A percentile compares a stretch with the other conserved stretches of the same genome.
phyloP scores from a whole-genome alignment of 2,797 vertebrate genomes.

The Scolopax rusticola region DNA sequence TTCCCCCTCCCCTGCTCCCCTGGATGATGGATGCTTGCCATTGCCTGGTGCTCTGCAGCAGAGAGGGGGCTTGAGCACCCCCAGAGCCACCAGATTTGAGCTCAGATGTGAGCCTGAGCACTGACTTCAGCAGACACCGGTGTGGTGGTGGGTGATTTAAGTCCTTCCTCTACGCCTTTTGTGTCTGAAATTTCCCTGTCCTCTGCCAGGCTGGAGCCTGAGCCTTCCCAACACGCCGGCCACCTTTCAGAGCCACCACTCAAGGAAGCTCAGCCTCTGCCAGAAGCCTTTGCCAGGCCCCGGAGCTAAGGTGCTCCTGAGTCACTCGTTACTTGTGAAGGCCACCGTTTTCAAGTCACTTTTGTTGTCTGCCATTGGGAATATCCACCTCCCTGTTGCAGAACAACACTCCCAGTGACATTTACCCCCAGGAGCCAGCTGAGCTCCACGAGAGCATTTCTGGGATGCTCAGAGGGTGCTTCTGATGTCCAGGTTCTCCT shows the following conservation, averaged over 20 bases:
- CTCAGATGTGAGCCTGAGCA: not conserved
- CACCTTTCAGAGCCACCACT: not conserved
- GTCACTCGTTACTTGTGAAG: not conserved
- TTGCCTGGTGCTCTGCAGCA: not conserved
- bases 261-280: not conserved
- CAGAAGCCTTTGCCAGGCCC: not conserved
- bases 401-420: accelerated
- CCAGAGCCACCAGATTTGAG: not conserved
- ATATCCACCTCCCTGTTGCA: not conserved
- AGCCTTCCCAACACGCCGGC: not conserved
- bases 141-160: accelerated
- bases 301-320: not conserved
- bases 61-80: not conserved
- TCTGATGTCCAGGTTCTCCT: not conserved
- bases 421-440: not conserved
- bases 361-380: not conserved
- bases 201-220: not conserved
- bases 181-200: accelerated
- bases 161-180: not conserved
- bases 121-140: not conserved
- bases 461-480: not conserved
- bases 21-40: not conserved
- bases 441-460: not conserved
- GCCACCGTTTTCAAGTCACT: not conserved
- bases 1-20: not conserved